Evolutionary conservation across 2,888 invertebrate genomes (phyloP).

Genomic region (Synergus japonicus): DNA sequence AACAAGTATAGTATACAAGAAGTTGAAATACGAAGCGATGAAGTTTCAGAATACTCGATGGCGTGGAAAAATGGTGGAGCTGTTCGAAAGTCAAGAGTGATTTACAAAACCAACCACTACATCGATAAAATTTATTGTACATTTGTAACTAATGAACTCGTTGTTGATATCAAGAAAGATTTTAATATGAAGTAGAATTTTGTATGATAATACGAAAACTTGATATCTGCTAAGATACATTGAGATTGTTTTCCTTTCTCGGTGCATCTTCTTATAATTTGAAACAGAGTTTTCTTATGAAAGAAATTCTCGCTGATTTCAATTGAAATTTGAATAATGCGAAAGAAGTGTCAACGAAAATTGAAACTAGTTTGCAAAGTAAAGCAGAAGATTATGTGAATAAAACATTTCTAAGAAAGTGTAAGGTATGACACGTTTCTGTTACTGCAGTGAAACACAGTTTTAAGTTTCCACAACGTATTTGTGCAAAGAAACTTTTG

Average conservation of each 20-base stretch:
- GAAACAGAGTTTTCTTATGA: not conserved
- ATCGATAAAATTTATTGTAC: too few relatives aligned
- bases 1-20: too few relatives aligned
- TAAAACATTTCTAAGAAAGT: constrained; percentile 9
- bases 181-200: not conserved
- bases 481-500: constrained; percentile 16
- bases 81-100: too few relatives aligned
- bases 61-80: too few relatives aligned
- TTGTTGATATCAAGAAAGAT: too few relatives aligned
- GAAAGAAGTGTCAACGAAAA: not conserved
- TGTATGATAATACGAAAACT: not conserved
- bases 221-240: not conserved
- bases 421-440: not conserved
- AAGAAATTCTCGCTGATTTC: not conserved
- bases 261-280: not conserved
- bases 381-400: constrained; percentile 13
- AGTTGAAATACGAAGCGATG: too few relatives aligned
- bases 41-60: not conserved
- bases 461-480: constrained; percentile 21
- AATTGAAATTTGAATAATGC: not conserved
- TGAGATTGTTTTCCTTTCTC: not conserved
- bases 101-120: too few relatives aligned
- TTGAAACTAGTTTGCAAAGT: not conserved
- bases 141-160: too few relatives aligned
- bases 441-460: not conserved